Base-by-base conservation (phyloP, 2,113 vertebrate species). In the Steatornis caripensis region DNA sequence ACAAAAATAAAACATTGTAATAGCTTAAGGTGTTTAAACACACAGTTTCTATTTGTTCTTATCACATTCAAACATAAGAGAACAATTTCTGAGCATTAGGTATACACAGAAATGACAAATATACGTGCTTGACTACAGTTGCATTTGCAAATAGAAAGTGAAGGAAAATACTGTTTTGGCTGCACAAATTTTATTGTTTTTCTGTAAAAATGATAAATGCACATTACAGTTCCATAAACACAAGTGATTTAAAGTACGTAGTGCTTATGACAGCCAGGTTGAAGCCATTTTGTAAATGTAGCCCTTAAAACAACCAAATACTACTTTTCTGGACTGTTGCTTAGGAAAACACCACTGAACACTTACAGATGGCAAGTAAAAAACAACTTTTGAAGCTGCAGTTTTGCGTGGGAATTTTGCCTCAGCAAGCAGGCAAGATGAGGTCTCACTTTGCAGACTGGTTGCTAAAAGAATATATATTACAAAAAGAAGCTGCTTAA, bases 301-400 rank as follows among this genome's bases (percentile, higher is more conserved):
- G 87, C 55, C 69, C 61, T 84, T 69, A 49, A 84, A 95, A 74
- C 69, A 92, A 84, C 48, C 24, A 65, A 91, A 76, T 45, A 69
- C 49, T 62, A 61, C 51, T 95, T 92, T 84, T 94, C 76, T 89
- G 57, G 61, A 61, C 57, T 92, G 69, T 53, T 87, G 86, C 86
- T 95, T 91, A 93, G 70, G 65, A 85, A 91, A 96, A 92, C 49
- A 57, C 57, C 45, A 82, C 2, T 82, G 80, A 96, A 88, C 66
- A 49, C 80, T 95, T 85, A 84, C 45, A 95, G 84, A 89, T 91
- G 80, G 74, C 57, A 93, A 92, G 92, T 54, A 83, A 86, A 87
- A 75, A 34, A 53, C 78, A 94, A 60, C 53, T 71, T 90, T 6
- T 65, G 55, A 90, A 61, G 84, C 77, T 79, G 53, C 7, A 95